Percentiles rank a stretch among this genome's conserved stretches.
Evolutionary conservation across 1,140 invertebrate genomes (phyloP).

Genomic region (Drosophila equinoxialis): DNA sequence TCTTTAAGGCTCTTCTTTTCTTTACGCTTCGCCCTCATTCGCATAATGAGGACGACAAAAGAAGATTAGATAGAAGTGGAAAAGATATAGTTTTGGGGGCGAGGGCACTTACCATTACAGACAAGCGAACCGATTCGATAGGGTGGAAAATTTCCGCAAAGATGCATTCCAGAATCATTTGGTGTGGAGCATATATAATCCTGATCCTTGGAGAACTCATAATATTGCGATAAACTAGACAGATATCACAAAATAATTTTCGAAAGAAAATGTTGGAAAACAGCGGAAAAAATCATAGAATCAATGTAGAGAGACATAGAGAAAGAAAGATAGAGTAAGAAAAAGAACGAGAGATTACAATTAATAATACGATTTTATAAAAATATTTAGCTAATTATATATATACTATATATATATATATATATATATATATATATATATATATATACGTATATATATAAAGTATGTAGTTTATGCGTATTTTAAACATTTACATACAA

Average conservation of each 20-base stretch:
- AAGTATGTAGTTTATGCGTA: slow-evolving; percentile 48
- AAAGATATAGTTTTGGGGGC: background rate
- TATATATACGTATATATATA: slow-evolving; percentile 40
- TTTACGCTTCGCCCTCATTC: background rate
- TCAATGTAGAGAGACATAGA: slow-evolving; percentile 24
- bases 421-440: slow-evolving; percentile 28
- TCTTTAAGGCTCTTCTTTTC: background rate
- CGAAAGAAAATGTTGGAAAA: slow-evolving; percentile 39
- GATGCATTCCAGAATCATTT: slow-evolving; percentile 97
- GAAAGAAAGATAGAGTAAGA: slow-evolving; percentile 38
- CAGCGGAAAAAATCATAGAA: slow-evolving; percentile 28
- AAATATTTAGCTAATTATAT: slow-evolving; percentile 10
- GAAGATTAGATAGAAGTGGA: background rate
- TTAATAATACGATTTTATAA: slow-evolving; percentile 47
- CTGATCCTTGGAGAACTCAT: slow-evolving; percentile 92
- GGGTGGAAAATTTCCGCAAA: slow-evolving; percentile 93
- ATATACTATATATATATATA: slow-evolving; percentile 41
- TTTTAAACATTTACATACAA: slow-evolving; percentile 52
- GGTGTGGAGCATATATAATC: slow-evolving; percentile 98
- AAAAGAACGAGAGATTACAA: slow-evolving; percentile 30
- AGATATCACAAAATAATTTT: slow-evolving; percentile 24
- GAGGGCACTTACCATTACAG: slow-evolving; percentile 85
- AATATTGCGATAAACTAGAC: slow-evolving; percentile 88
- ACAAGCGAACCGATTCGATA: slow-evolving; percentile 87
- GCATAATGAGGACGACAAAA: background rate